These are phyloP conservation scores for Desmophyllum pertusum DNA, from an alignment of 92 coral and sea anemone genomes.

Conservation along the genomic window DNA sequence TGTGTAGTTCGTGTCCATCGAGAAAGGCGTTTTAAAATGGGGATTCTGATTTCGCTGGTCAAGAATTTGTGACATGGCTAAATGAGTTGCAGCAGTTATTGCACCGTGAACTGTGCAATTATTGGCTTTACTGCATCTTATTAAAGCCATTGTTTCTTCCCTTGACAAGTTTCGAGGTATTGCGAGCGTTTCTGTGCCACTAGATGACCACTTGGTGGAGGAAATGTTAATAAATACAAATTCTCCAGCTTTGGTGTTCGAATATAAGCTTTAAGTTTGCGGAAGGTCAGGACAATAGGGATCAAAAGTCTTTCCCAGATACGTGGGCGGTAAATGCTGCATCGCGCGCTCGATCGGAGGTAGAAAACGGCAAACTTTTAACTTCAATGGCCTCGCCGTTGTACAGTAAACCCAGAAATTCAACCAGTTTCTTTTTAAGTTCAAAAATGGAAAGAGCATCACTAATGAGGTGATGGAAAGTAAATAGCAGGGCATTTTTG, in stretches of 20 bases:
- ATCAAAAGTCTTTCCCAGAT: background rate
- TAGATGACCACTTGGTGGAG: slow-evolving; percentile 13
- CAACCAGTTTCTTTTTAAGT: no score
- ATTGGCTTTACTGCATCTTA: slow-evolving; percentile 28
- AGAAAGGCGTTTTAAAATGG: background rate
- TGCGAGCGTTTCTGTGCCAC: slow-evolving; percentile 30
- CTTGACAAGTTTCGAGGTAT: slow-evolving; percentile 7
- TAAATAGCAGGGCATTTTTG: no score
- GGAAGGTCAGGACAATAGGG: no score
- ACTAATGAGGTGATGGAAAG: no score
- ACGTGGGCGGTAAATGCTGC: background rate
- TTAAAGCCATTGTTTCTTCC: slow-evolving; percentile 25
- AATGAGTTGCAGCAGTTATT: slow-evolving; percentile 51
- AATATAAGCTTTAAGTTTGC: background rate
- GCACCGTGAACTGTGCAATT: slow-evolving; percentile 47
- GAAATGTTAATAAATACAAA: slow-evolving; percentile 21
- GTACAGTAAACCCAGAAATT: background rate
- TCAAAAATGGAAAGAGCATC: no score
- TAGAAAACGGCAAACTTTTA: no score
- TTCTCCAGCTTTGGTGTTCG: slow-evolving; percentile 14
- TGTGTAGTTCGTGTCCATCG: background rate
- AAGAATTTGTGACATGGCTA: slow-evolving; percentile 40
- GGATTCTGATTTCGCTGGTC: background rate
- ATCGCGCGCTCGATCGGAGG: slow-evolving; percentile 37
- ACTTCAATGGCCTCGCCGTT: slow-evolving; percentile 14